These are phyloP conservation scores for Seriola aureovittata DNA, from an alignment of 2,113 vertebrate species.

Conservation along the genomic window DNA sequence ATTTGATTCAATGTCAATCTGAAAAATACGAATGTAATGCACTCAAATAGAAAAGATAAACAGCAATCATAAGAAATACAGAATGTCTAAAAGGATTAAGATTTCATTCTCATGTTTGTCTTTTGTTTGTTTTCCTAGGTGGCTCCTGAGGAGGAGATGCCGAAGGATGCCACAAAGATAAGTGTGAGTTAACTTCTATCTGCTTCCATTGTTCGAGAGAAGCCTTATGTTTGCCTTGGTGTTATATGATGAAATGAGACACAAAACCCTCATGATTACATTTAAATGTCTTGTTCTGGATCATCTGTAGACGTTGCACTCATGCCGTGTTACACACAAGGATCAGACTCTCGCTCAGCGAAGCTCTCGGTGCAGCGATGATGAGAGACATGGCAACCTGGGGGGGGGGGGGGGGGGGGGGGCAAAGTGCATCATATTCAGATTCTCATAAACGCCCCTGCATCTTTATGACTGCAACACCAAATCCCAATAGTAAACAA, in stretches of 20 bases:
- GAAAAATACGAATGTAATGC: background rate
- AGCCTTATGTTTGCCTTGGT: slow-evolving; percentile 30
- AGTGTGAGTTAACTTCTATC: slow-evolving; percentile 88
- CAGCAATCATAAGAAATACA: too few species aligned
- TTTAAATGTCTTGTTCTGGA: slow-evolving; percentile 31
- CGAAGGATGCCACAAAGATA: slow-evolving; percentile 95
- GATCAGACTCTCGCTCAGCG: slow-evolving; percentile 1
- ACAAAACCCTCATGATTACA: slow-evolving; percentile 25
- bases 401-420: too few species aligned
- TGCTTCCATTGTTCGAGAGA: slow-evolving; percentile 22
- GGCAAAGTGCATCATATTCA: slow-evolving; percentile 34
- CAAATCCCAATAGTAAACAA: slow-evolving; percentile 40
- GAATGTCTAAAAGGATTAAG: background rate
- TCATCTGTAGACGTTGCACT: slow-evolving; percentile 44
- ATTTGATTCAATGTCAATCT: too few species aligned
- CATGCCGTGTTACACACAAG: slow-evolving; percentile 4
- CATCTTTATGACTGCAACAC: slow-evolving; percentile 47
- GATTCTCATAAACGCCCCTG: slow-evolving; percentile 46
- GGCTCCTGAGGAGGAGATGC: slow-evolving; percentile 87
- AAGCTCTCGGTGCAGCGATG: background rate
- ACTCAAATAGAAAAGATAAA: background rate
- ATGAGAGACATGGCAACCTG: slow-evolving; percentile 9
- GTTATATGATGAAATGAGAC: slow-evolving; percentile 27
- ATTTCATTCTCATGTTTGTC: slow-evolving; percentile 22
- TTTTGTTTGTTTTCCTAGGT: slow-evolving; percentile 79